Evolutionary conservation across 2,888 invertebrate genomes (phyloP), one percentile per base, ranked within the genome.

Genomic region (Corbicula japonica): DNA sequence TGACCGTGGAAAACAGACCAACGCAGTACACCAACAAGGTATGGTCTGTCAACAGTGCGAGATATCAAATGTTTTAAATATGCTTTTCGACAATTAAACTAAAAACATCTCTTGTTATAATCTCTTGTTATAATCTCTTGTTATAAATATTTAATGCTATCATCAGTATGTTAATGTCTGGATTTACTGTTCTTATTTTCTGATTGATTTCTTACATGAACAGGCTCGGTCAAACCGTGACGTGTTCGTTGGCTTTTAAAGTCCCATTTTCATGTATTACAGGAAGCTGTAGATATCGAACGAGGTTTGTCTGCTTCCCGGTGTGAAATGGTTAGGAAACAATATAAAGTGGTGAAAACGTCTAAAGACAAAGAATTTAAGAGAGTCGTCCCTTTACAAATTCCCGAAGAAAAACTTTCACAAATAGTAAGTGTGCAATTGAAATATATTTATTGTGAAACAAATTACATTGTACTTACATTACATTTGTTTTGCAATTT

Each of bases 231-330:
- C 3, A 8, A 8, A 21, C 32, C 5, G 15, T 10, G 2, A n/a
- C n/a, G 41, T 8, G 3, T 52, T 28, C 30, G n/a, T 32, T 56
- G 3, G 21, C n/a, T 38, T 10, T n/a, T 32, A 48, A n/a, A 48
- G 6, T 26, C 23, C 23, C 28, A 26, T 23, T 56, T 4, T 32
- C 30, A 32, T 5, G 3, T 56, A 2, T 46, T 26, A 8, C 44
- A 54, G 54, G 28, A 52, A 12, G 21, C 65, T 3, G 34, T 65
- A 52, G 65, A 65, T 52, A 26, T 65, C 12, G 52, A 34, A 18
- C 21, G 28, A 0, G 5, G 50, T 26, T 15, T 65, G 38, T 65
- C 65, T 23, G 35, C 52, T 30, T n/a, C 34, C 4, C 46, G 69
- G 15, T 46, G 46, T 46, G 21, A 48, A 26, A 34, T 58, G 10